Conservation (phyloP, 1,140 invertebrate genomes). For the Harpegnathos saltator region DNA sequence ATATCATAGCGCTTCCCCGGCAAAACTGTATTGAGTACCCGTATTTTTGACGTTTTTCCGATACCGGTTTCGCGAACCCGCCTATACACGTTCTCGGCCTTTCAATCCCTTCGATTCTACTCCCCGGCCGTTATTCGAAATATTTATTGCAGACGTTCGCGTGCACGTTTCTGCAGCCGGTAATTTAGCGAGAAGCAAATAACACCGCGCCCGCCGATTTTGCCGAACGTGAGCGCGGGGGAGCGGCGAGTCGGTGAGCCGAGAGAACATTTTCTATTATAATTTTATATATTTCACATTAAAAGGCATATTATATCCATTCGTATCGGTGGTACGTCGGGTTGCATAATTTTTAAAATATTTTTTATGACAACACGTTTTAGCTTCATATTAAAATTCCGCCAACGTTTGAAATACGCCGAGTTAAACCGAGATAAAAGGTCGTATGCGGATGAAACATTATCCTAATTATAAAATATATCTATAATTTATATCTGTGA, state of each 20-base stretch:
- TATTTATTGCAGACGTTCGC: slow-evolving; percentile 40
- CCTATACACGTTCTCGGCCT: slow-evolving; percentile 38
- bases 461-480: slow-evolving; percentile 29
- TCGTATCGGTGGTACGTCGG: background rate
- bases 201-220: slow-evolving; percentile 8
- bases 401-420: too few relatives aligned
- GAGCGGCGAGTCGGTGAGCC: too few relatives aligned
- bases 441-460: background rate
- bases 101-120: slow-evolving; percentile 53
- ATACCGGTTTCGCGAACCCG: slow-evolving; percentile 27
- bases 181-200: slow-evolving; percentile 21
- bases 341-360: background rate
- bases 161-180: slow-evolving; percentile 8
- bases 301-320: background rate
- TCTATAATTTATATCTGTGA: too few relatives aligned
- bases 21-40: slow-evolving; percentile 47
- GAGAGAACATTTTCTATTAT: background rate
- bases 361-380: too few relatives aligned
- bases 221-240: too few relatives aligned
- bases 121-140: slow-evolving; percentile 24
- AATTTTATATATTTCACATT: background rate
- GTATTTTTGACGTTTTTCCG: slow-evolving; percentile 54
- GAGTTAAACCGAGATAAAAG: too few relatives aligned
- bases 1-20: slow-evolving; percentile 42
- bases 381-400: too few relatives aligned